phyloP scores from a whole-genome alignment of 2,797 vertebrate species.

The Brachymystax lenok region DNA sequence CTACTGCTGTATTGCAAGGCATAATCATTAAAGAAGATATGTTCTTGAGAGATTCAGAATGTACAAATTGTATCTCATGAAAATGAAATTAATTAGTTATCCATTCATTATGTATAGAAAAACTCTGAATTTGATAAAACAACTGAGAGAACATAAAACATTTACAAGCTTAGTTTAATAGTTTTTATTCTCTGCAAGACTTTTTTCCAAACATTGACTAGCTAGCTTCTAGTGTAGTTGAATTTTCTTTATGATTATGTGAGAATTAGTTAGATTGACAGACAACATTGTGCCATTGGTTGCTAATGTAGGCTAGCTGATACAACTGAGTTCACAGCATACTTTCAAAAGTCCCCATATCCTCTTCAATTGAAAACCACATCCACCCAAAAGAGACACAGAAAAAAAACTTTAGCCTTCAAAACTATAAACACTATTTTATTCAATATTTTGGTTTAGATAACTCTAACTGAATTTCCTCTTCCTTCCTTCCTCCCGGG shows the following conservation, averaged over 20 bases:
- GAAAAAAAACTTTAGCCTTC: neutral
- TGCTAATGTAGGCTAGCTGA: too few relatives aligned
- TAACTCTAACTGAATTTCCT: neutral
- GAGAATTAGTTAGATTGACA: too few relatives aligned
- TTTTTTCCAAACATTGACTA: neutral
- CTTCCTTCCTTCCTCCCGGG: neutral
- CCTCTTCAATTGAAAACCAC: neutral
- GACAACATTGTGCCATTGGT: too few relatives aligned
- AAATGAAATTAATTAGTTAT: slow-evolving; percentile 10
- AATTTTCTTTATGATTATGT: neutral
- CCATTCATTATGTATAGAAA: neutral
- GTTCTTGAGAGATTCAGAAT: slow-evolving; percentile 19
- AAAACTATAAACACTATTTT: neutral
- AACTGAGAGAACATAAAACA: neutral
- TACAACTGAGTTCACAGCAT: neutral
- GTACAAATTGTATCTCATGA: neutral
- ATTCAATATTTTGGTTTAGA: neutral
- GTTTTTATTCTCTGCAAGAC: neutral
- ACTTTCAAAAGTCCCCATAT: neutral
- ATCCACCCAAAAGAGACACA: neutral
- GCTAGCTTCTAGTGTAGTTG: neutral
- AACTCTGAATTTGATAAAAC: neutral
- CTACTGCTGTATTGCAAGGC: slow-evolving; percentile 4
- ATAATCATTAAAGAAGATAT: slow-evolving; percentile 15
- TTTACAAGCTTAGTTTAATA: neutral